Percentiles rank a stretch among this genome's conserved stretches.
Evolutionary conservation across 2,797 vertebrate genomes (phyloP).

Genomic region (Moxostoma hubbsi): DNA sequence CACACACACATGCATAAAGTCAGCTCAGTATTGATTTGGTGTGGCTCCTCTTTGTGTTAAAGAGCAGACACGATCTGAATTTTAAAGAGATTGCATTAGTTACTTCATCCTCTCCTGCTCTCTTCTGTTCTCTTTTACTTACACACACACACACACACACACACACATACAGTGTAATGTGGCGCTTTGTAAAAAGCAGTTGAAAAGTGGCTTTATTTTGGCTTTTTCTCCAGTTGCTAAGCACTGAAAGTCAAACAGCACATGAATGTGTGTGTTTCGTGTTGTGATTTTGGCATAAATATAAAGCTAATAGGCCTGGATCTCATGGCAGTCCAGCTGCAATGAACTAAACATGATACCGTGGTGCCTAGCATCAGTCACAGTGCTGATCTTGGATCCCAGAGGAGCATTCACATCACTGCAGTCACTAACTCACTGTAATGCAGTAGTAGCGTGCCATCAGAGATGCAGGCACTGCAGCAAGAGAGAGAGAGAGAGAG

Average conservation of each 20-base stretch:
- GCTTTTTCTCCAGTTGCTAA: constrained; percentile 26
- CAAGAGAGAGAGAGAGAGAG: neutral
- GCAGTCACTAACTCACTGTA: constrained; percentile 22
- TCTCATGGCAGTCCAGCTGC: constrained; percentile 8
- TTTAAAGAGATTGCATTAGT: constrained; percentile 34
- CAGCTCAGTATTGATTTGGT: constrained; percentile 30
- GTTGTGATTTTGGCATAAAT: neutral
- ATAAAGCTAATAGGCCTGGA: constrained; percentile 6
- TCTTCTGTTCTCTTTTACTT: neutral
- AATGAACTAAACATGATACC: constrained; percentile 16
- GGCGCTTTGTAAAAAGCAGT: constrained; percentile 24
- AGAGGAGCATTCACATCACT: constrained; percentile 11
- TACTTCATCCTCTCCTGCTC: neutral
- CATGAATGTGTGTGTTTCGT: neutral
- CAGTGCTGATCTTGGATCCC: constrained; percentile 8
- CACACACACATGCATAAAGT: constrained; percentile 17
- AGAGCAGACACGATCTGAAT: constrained; percentile 40
- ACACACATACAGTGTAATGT: constrained; percentile 1
- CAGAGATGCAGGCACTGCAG: constrained; percentile 22
- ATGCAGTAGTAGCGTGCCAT: constrained; percentile 15
- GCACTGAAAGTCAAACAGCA: constrained; percentile 13
- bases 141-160: neutral
- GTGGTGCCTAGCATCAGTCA: neutral
- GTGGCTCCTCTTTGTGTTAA: neutral
- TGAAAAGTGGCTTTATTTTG: constrained; percentile 28